Evolutionary conservation across 1,140 invertebrate genomes (phyloP).

Genomic region (Leptoteleia sp.): DNA sequence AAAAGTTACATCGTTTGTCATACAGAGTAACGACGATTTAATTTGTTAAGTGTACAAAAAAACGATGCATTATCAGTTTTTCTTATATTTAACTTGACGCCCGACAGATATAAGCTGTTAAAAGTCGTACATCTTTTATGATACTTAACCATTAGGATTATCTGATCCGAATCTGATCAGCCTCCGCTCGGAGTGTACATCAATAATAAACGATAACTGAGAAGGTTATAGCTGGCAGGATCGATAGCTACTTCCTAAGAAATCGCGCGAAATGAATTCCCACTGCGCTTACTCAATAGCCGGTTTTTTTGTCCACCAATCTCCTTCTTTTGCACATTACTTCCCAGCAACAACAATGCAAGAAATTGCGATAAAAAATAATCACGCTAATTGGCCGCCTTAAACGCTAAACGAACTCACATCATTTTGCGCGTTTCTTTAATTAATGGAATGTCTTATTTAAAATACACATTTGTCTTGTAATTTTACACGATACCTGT

Average conservation of each 20-base stretch:
- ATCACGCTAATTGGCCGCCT: slow-evolving; percentile 8
- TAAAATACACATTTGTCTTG: slow-evolving; percentile 59
- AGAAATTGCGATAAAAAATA: not conserved
- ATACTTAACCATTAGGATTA: slow-evolving; percentile 42
- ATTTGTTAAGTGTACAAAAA: slow-evolving; percentile 10
- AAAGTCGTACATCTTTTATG: slow-evolving; percentile 43
- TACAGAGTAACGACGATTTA: not conserved
- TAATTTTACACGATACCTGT: slow-evolving; percentile 61
- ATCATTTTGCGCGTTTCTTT: slow-evolving; percentile 1
- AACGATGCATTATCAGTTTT: slow-evolving; percentile 1
- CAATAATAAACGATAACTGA: slow-evolving; percentile 48
- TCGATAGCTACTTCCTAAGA: slow-evolving; percentile 50
- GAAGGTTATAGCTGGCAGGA: slow-evolving; percentile 27
- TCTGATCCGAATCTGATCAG: slow-evolving; percentile 49
- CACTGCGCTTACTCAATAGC: not conserved
- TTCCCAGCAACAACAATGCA: slow-evolving; percentile 1
- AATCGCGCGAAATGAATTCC: slow-evolving; percentile 16
- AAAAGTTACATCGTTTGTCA: too few relatives aligned
- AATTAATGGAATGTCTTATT: slow-evolving; percentile 39
- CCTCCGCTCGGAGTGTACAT: slow-evolving; percentile 20
- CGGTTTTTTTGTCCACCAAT: slow-evolving; percentile 31
- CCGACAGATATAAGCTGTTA: slow-evolving; percentile 19
- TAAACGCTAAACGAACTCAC: not conserved
- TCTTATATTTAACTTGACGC: not conserved
- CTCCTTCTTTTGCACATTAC: slow-evolving; percentile 13